A percentile compares a stretch with the other conserved stretches of the same genome.
Evolutionary conservation across 2,113 vertebrate genomes (phyloP).

Genomic region (Arizona elegans): DNA sequence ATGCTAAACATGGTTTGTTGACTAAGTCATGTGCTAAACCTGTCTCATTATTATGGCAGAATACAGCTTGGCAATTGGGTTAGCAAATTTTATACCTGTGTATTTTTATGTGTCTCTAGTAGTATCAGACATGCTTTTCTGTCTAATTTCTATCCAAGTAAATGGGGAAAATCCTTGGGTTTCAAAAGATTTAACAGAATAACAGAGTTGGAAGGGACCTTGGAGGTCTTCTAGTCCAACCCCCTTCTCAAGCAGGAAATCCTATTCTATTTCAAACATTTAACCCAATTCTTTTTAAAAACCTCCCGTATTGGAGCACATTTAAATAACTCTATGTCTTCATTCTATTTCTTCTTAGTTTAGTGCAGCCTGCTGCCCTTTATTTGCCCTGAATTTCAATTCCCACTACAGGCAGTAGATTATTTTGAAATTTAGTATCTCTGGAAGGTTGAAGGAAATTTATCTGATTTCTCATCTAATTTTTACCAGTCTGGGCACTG

Average conservation of each 20-base stretch:
- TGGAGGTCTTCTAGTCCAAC: not conserved
- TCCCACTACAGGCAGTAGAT: not conserved
- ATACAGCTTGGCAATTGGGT: not conserved
- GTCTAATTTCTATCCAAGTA: not conserved
- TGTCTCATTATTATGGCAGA: not conserved
- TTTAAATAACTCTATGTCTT: not conserved
- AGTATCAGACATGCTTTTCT: not conserved
- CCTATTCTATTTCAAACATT: not conserved
- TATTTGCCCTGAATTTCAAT: not conserved
- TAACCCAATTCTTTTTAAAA: not conserved
- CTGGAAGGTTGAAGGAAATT: not conserved
- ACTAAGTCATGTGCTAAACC: not conserved
- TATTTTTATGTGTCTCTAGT: not conserved
- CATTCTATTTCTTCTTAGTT: not conserved
- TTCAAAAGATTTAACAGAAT: not conserved
- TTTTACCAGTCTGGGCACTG: not conserved
- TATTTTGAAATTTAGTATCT: not conserved
- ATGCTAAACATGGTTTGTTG: not conserved
- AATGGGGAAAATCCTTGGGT: not conserved
- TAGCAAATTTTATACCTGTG: not conserved
- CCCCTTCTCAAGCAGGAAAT: not conserved
- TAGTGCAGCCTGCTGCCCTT: not conserved
- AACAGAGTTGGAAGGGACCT: not conserved
- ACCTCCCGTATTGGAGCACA: not conserved
- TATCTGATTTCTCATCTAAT: not conserved